Percentiles rank a stretch among this genome's conserved stretches.
Conservation (phyloP, 2,113 vertebrate genomes). For the Tetraodon nigroviridis region DNA sequence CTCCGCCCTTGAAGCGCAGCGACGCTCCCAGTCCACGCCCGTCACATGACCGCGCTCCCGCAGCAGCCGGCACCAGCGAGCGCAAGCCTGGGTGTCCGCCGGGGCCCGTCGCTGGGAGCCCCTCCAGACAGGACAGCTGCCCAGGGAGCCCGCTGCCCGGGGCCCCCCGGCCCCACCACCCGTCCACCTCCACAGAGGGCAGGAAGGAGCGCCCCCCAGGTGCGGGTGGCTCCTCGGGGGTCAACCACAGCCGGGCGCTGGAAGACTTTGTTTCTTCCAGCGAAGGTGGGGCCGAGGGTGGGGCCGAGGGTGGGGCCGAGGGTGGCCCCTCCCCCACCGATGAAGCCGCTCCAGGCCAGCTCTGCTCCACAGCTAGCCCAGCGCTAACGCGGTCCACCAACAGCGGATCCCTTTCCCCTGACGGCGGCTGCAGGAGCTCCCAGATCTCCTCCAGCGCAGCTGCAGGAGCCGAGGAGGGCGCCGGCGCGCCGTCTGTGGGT, state of each 20-base stretch:
- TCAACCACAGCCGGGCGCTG: background rate
- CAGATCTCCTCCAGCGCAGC: no score
- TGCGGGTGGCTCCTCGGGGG: slow-evolving; percentile 22
- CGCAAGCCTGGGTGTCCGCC: background rate
- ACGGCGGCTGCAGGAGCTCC: background rate
- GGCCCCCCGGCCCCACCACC: background rate
- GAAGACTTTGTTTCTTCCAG: background rate
- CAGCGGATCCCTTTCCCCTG: background rate
- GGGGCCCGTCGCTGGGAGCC: background rate
- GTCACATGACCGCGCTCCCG: background rate
- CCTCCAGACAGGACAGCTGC: background rate
- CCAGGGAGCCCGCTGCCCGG: no score
- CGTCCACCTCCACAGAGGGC: slow-evolving; percentile 24
- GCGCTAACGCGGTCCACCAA: background rate
- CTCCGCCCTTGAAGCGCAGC: slow-evolving; percentile 45
- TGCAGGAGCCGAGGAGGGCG: background rate
- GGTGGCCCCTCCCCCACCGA: background rate
- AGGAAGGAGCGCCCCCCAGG: slow-evolving; percentile 3
- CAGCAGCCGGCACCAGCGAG: background rate
- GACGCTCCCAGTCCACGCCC: slow-evolving; percentile 15
- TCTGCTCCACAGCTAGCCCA: background rate
- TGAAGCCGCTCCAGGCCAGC: background rate
- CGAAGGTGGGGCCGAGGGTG: slow-evolving; percentile 1
- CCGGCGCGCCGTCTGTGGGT: rapidly evolving
- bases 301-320: slow-evolving; percentile 5